phyloP scores from a whole-genome alignment of 2,888 invertebrate genomes.

The Choreutis nemorana region DNA sequence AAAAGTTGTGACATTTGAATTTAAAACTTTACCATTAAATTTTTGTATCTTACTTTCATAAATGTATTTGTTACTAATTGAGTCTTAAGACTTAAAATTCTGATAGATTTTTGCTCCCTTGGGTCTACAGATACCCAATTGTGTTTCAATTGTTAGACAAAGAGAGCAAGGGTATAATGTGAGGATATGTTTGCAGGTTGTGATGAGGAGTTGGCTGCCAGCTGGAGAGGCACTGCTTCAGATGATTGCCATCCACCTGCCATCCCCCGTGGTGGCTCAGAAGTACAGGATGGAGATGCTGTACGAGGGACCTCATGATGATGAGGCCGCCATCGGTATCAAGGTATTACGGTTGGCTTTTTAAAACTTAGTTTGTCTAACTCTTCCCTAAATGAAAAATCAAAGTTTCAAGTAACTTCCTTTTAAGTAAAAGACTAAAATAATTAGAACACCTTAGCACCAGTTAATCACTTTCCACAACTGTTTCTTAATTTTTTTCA shows the following conservation, averaged over 20 bases:
- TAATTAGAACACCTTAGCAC: too few relatives aligned
- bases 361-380: too few relatives aligned
- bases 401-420: too few relatives aligned
- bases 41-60: too few relatives aligned
- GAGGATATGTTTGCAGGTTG: slow-evolving; percentile 69
- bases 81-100: neutral
- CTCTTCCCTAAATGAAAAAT: too few relatives aligned
- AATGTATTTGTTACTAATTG: too few relatives aligned
- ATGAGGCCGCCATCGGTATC: slow-evolving; percentile 91
- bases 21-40: neutral
- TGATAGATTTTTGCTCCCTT: neutral
- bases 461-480: too few relatives aligned
- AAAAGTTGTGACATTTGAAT: slow-evolving; percentile 34
- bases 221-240: slow-evolving; percentile 99
- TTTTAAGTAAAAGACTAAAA: too few relatives aligned
- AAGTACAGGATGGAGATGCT: slow-evolving; percentile 99
- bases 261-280: slow-evolving; percentile 98
- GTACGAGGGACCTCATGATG: slow-evolving; percentile 98
- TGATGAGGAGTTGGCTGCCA: slow-evolving; percentile 99
- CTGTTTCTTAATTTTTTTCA: too few relatives aligned
- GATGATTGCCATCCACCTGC: slow-evolving; percentile 99
- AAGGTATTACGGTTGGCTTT: too few relatives aligned
- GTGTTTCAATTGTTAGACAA: neutral
- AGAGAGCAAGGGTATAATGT: too few relatives aligned
- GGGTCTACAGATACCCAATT: neutral